Conservation (phyloP, 2,888 invertebrate genomes). For the Trichopoda pennipes region DNA sequence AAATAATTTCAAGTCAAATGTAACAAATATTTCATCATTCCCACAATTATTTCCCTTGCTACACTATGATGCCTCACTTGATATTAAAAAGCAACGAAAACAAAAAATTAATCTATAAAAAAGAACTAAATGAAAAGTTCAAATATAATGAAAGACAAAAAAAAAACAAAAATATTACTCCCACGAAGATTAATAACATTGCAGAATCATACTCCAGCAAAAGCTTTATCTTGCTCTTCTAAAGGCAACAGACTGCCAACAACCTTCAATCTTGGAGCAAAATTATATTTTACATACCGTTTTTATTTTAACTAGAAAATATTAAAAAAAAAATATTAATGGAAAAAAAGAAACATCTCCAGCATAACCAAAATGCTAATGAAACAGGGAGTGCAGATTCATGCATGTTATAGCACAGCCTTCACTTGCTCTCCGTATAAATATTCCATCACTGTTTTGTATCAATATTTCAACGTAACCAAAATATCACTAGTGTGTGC, state of each 20-base stretch:
- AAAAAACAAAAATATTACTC: constrained; percentile 74
- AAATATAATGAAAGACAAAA: constrained; percentile 65
- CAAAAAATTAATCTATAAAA: constrained; percentile 54
- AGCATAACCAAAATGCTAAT: constrained; percentile 26
- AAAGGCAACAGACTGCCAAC: constrained; percentile 5
- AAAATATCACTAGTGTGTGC: constrained; percentile 34
- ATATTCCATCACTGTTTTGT: constrained; percentile 50
- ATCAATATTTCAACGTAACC: constrained; percentile 52
- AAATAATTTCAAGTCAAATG: constrained; percentile 74
- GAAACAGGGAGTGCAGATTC: constrained; percentile 13
- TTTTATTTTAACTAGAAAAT: constrained; percentile 22
- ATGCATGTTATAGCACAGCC: background rate
- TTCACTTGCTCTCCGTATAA: background rate
- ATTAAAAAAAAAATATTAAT: background rate
- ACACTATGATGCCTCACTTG: background rate
- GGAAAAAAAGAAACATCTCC: background rate
- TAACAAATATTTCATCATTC: constrained; percentile 71
- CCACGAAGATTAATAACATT: constrained; percentile 78
- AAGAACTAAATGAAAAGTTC: constrained; percentile 58
- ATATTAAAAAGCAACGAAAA: constrained; percentile 18
- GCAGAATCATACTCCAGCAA: constrained; percentile 23
- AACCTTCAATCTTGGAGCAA: constrained; percentile 15
- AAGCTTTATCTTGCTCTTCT: background rate
- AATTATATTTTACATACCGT: constrained; percentile 34
- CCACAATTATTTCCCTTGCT: constrained; percentile 41